Evolutionary conservation across 2,888 invertebrate genomes (phyloP).

Genomic region (Drosophila meridiana): DNA sequence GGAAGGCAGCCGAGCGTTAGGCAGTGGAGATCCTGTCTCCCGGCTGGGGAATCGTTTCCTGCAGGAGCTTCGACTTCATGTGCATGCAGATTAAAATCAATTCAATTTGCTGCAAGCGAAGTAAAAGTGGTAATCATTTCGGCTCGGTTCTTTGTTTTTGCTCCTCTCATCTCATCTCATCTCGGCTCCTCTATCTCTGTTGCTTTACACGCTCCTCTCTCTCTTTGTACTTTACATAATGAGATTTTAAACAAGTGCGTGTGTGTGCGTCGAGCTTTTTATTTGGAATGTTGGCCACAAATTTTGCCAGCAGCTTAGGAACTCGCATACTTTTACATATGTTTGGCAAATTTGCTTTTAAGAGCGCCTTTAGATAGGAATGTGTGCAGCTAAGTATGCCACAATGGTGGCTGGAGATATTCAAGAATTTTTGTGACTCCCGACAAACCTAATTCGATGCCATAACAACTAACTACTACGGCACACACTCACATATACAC

Average conservation of each 20-base stretch:
- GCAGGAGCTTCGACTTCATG: slow-evolving; percentile 22
- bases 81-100: slow-evolving; percentile 76
- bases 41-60: slow-evolving; percentile 10
- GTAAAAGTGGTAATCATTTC: slow-evolving; percentile 76
- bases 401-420: not conserved
- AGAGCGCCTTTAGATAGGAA: slow-evolving; percentile 18
- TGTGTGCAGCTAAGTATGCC: slow-evolving; percentile 3
- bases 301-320: slow-evolving; percentile 49
- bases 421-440: slow-evolving; percentile 1
- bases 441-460: not conserved
- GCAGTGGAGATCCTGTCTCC: not conserved
- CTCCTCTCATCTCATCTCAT: not conserved
- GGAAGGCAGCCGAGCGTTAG: slow-evolving; percentile 10
- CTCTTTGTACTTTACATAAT: slow-evolving; percentile 69
- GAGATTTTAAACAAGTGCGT: slow-evolving; percentile 72
- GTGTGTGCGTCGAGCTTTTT: slow-evolving; percentile 22
- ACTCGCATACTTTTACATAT: slow-evolving; percentile 39
- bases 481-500: too few species aligned
- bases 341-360: slow-evolving; percentile 21
- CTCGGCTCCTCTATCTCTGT: not conserved
- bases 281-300: slow-evolving; percentile 44
- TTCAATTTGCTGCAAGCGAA: slow-evolving; percentile 76
- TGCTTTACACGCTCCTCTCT: slow-evolving; percentile 2
- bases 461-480: slow-evolving; percentile 4
- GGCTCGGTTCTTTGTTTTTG: slow-evolving; percentile 60